These are phyloP conservation scores for Cataglyphis livida DNA, from an alignment of 2,888 invertebrate genomes.

Conservation along the genomic window DNA sequence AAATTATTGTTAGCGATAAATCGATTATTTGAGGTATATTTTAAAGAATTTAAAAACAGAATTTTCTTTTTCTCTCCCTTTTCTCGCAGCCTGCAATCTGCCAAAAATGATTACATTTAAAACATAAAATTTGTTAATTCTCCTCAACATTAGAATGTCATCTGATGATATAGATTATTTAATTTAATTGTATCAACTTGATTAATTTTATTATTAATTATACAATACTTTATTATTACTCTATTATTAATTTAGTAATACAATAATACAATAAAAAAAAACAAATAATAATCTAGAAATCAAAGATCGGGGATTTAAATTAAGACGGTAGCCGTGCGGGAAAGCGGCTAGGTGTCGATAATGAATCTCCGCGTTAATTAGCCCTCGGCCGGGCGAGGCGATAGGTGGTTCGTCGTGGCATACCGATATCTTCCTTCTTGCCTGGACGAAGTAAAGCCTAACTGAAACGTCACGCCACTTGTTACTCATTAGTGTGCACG, in stretches of 20 bases:
- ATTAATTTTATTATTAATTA: not conserved
- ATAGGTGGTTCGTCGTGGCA: constrained; percentile 82
- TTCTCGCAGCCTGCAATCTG: not conserved
- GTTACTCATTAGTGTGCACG: constrained; percentile 83
- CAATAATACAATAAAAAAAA: not conserved
- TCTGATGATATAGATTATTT: not conserved
- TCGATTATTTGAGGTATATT: not conserved
- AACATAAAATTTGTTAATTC: not conserved
- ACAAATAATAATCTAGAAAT: constrained; percentile 24
- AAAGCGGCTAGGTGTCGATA: constrained; percentile 81
- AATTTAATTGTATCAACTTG: not conserved
- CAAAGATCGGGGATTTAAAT: constrained; percentile 74
- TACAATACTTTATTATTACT: not conserved
- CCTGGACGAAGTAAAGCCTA: constrained; percentile 77
- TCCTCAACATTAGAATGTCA: not conserved
- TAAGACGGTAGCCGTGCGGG: constrained; percentile 76
- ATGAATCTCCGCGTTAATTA: constrained; percentile 84
- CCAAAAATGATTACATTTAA: not conserved
- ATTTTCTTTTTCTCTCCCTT: not conserved
- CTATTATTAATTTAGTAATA: no score
- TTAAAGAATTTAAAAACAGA: not conserved
- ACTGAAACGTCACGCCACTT: constrained; percentile 84
- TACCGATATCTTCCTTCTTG: constrained; percentile 78
- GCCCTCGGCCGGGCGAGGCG: constrained; percentile 78
- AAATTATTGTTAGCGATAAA: not conserved